Base-by-base conservation (phyloP, 2,113 vertebrate species). In the Anguilla japonica region DNA sequence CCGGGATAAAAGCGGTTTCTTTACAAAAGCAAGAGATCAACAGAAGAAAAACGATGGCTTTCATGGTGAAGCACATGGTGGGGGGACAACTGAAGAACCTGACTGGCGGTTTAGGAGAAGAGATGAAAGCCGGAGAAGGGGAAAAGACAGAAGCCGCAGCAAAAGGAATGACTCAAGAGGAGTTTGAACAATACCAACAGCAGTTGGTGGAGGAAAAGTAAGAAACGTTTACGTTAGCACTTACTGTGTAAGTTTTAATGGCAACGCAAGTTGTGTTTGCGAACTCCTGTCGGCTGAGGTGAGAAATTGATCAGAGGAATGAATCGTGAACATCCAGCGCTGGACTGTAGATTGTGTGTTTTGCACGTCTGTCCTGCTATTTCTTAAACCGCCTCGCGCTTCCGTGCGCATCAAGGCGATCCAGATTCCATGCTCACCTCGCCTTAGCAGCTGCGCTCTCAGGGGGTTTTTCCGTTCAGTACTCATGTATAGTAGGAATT, bases 201-300 rank as follows among this genome's bases (percentile, higher is more conserved):
- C 98, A 99, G 96, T 95, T 99, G 87, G 96, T 98, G 91, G 98
- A 99, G 91, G 98, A 99, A 90, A 99, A 99, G 98, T 99, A 95
- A 98, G 98, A 79, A 53, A 82, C 79, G 29, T 29, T 71, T 85
- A 39, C 26, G 13, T 41, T 1, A 0, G 15, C 43, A 43, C 81
- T 15, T 5, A 26, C 5, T 41, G 40, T 53, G 22, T 40, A 29
- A 41, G 29, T 83, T 60, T 8, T 53, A 40, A 86, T 78, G 85
- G 40, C 41, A 86, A 85, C 80, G 50, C 87, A 89, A 60, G 82
- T 87, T 41, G 85, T 46, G 26, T 80, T 43, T 82, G 56, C 43
- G 63, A 39, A 40, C 80, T 41, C 16, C 2, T 43, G 63, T 26
- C 39, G 16, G 41, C 22, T 63, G 84, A 60, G 22, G 87, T 67